Evolutionary conservation across 64 coral and sea anemone genomes (phyloP), one percentile per base, ranked within the genome.

Genomic region (Porites lutea): DNA sequence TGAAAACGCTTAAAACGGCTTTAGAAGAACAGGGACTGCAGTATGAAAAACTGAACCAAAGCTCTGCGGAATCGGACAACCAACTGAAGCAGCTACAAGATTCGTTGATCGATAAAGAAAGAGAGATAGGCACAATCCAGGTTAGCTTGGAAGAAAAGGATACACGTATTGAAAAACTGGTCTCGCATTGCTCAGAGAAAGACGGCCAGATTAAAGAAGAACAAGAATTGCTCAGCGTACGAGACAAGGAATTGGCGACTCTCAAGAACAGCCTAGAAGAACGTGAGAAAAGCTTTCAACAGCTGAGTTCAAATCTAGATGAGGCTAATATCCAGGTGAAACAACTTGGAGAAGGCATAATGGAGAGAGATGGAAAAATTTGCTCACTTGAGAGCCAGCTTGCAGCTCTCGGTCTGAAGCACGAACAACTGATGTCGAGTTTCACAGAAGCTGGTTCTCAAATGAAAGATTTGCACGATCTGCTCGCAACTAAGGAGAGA

Each of bases 91-190:
- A 47, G 49, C 55, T 96, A 14, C 53, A 79, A 53, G 74, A 79
- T 52, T 65, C 69, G 18, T 61, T 95, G 23, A 72, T 16, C 16
- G 70, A 93, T 52, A 90, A 95, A 72, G 14, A 87, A 10, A 54
- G 90, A 59, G 89, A 92, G 66, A 62, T 83, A 10, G 58, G 45
- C 5, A 54, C 82, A 58, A 77, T 97, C 67, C 92, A 88, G 23
- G 77, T 62, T 46, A 74, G 65, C 37, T 70, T 67, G 16, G 47
- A 73, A 74, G 95, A 84, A 77, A 94, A 63, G 86, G 6, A 86
- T 59, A 22, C 76, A 61, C 49, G 64, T 87, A 20, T 80, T 6
- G 13, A 64, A 75, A 59, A 90, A 55, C 65, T 86, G 72, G 18
- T 16, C 55, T 81, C 10, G 16, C 48, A 73, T 72, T 67, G 65